A percentile compares a stretch with the other conserved stretches of the same genome.
Conservation (phyloP, 2,797 vertebrate species). For the Crax fasciolata region DNA sequence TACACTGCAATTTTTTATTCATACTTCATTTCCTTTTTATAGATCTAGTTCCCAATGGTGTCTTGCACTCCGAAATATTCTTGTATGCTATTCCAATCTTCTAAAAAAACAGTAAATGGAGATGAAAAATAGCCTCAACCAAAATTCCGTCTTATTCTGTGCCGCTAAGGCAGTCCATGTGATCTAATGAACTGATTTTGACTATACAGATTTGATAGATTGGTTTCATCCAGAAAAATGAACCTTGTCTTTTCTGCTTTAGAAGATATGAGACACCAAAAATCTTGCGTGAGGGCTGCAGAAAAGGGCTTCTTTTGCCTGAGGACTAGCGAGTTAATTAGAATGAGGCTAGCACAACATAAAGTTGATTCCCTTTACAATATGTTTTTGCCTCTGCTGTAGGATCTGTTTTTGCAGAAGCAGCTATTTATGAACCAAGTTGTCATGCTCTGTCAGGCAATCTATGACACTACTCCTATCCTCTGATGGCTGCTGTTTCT, state of each 20-base stretch:
- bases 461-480: slow-evolving; percentile 37
- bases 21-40: slow-evolving; percentile 36
- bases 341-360: slow-evolving; percentile 55
- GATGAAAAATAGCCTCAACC: neutral
- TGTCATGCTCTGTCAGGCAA: slow-evolving; percentile 56
- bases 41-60: neutral
- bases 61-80: slow-evolving; percentile 8
- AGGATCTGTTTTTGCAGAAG: slow-evolving; percentile 57
- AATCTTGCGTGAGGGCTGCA: slow-evolving; percentile 24
- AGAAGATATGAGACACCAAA: neutral
- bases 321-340: slow-evolving; percentile 47
- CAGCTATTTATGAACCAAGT: slow-evolving; percentile 66
- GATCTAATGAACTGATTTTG: neutral
- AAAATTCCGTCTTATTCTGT: neutral
- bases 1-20: slow-evolving; percentile 16
- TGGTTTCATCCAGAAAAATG: neutral
- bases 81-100: neutral
- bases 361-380: slow-evolving; percentile 47
- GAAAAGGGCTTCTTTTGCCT: slow-evolving; percentile 15
- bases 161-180: neutral
- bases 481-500: slow-evolving; percentile 42
- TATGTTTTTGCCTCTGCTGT: slow-evolving; percentile 48
- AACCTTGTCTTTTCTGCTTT: neutral
- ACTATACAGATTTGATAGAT: neutral
- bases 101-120: neutral